Conservation (phyloP, 2,797 vertebrate species). For the Falco naumanni region DNA sequence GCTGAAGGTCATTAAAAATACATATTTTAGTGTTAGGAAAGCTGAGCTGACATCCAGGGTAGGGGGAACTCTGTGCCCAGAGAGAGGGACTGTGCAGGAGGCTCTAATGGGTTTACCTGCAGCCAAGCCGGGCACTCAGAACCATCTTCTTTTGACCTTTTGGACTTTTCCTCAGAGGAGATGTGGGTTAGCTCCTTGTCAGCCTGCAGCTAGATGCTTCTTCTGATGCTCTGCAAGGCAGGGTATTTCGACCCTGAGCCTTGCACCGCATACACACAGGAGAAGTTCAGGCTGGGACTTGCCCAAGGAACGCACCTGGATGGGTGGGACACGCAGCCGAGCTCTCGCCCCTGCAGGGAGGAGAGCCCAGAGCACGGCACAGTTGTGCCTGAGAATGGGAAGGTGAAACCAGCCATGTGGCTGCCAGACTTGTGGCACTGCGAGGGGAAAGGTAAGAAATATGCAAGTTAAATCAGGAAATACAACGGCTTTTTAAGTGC, state of each 20-base stretch:
- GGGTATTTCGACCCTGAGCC: not conserved
- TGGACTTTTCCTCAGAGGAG: not conserved
- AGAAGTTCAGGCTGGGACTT: not conserved
- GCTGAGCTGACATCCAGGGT: not conserved
- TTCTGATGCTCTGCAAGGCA: not conserved
- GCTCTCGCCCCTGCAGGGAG: not conserved
- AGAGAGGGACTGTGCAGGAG: not conserved
- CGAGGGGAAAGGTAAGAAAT: not conserved
- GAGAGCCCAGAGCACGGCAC: not conserved
- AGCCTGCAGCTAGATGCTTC: not conserved
- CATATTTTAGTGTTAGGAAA: not conserved
- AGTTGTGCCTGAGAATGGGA: not conserved
- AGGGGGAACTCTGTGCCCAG: not conserved
- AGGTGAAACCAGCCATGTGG: not conserved
- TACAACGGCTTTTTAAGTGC: not conserved
- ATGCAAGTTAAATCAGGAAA: not conserved
- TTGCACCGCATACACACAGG: not conserved
- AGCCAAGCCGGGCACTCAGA: not conserved
- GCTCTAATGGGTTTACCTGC: not conserved
- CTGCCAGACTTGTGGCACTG: fast-evolving
- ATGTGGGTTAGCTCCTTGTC: not conserved
- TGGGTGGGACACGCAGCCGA: not conserved
- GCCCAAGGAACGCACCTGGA: not conserved
- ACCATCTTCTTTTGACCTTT: not conserved
- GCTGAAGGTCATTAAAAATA: conserved; percentile 25